Evolutionary conservation across 1,140 invertebrate genomes (phyloP), one percentile per base, ranked within the genome.

Genomic region (Teleopsis dalmanni): DNA sequence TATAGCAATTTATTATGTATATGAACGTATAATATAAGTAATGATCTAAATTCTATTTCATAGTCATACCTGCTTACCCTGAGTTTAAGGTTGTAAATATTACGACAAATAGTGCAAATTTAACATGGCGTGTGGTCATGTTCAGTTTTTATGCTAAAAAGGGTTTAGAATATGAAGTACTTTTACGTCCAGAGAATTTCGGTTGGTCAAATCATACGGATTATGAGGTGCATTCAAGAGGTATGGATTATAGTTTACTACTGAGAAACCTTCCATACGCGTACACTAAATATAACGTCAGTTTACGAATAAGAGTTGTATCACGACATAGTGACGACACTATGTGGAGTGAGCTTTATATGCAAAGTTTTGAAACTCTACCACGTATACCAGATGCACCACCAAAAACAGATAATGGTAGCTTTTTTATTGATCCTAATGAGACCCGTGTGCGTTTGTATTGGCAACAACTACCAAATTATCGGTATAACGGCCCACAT

Each of bases 391-490:
- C 50, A 1, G 40, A 47, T 21, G 29, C 40, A 19, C 38, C 50
- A 21, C 50, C 45, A 7, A 4, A 26, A 10, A 47, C 46, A 13
- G 50, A 52, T 43, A 19, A 13, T 21, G 41, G 50, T 21, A 52
- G 50, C 23, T 52, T 52, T 21, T 47, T 47, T 14, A 37, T 52
- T 22, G 47, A 40, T 41, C 19, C 47, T n/a, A 52, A 29, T 18
- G 45, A 41, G n/a, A 47, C 50, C 9, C 45, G 41, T 33, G 23
- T 52, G 3, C 50, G 50, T 7, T 29, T 52, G 3, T 52, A 47
- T 44, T 52, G 50, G 50, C n/a, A 47, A 22, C 50, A 47, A n/a
- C 25, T 34, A 13, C 44, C 50, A 11, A n/a, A 18, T n/a, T 52
- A 48, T 52, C 31, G 31, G 22, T 14, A 41, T 11, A 52, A 52